Evolutionary conservation across 2,888 invertebrate genomes (phyloP).

Genomic region (Aspidiotus rigidus): DNA sequence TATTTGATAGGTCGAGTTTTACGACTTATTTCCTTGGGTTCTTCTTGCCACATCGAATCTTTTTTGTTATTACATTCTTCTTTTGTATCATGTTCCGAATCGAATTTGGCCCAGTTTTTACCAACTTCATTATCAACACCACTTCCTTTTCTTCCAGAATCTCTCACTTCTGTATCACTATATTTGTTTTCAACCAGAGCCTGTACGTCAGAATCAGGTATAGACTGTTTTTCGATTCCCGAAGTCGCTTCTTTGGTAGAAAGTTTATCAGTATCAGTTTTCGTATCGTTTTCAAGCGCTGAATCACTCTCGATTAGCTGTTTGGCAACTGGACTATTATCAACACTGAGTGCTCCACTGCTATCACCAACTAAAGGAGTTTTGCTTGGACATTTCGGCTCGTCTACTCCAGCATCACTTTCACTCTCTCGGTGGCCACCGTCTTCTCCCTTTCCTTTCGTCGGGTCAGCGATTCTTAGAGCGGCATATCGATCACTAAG

Average conservation of each 20-base stretch:
- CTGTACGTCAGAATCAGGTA: not conserved
- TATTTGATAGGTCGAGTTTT: conserved; percentile 7
- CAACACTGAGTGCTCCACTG: conserved; percentile 36
- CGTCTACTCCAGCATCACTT: conserved; percentile 39
- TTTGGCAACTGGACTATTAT: conserved; percentile 32
- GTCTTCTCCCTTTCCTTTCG: conserved; percentile 38
- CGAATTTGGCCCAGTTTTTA: conserved; percentile 32
- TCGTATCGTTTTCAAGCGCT: conserved; percentile 9
- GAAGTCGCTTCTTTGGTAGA: not conserved
- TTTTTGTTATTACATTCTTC: not conserved
- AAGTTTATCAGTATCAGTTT: conserved; percentile 7
- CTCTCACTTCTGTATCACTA: conserved; percentile 7
- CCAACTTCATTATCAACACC: conserved; percentile 16
- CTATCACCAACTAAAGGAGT: not conserved
- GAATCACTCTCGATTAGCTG: not conserved
- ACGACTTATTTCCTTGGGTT: not conserved
- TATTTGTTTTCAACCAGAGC: conserved; percentile 10
- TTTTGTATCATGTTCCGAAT: conserved; percentile 13
- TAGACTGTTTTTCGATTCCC: conserved; percentile 1
- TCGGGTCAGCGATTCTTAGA: conserved; percentile 53
- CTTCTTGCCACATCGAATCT: conserved; percentile 10
- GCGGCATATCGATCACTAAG: conserved; percentile 64
- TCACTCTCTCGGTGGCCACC: conserved; percentile 41
- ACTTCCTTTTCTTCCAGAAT: too few species aligned
- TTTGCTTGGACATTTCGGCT: conserved; percentile 20